Base-by-base conservation (phyloP, 2,888 invertebrate species). In the Agonopterix arenella region DNA sequence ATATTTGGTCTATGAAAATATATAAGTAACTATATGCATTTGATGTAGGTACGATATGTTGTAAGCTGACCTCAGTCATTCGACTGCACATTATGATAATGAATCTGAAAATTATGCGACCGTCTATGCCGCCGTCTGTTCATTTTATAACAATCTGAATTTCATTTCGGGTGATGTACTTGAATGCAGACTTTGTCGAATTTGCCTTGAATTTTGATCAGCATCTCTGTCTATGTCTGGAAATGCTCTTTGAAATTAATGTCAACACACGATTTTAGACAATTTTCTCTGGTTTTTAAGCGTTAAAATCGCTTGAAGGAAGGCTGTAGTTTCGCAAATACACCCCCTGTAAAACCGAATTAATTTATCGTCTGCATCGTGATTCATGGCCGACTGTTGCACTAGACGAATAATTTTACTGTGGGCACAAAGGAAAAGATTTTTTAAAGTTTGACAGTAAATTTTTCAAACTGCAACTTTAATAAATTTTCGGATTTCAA, bases 141-240 rank as follows among this genome's bases (percentile, higher is more conserved):
- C 86, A 88, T 88, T 88, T 84, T 85, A 84, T 83, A 28, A 74
- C 70, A 64, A 81, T 79, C 76, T 82, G 77, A 82, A 80, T 80
- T 80, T 80, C 70, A 80, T 79, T 69, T 68, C 58, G 62, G 70
- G 66, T 72, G 73, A 81, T 83, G 83, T 84, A 84, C 84, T 84
- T 79, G 75, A 79, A 69, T 86, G 85, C 86, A 85, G 79, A 85
- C 80, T 77, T 69, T 77, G 74, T 80, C 71, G 68, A 79, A 84
- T 85, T 86, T 86, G 13, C 86, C 85, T 89, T 89, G 88, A 89
- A 89, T 89, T 88, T 89, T 82, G 78, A 89, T 84, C 70, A 80
- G 79, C 51, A 68, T 61, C 68, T 80, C 61, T 60, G 67, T 80
- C 76, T 80, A 67, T 60, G 75, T 78, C 73, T 72, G 60, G 64